phyloP scores from a whole-genome alignment of 1,140 invertebrate genomes.

The Colletes gigas region DNA sequence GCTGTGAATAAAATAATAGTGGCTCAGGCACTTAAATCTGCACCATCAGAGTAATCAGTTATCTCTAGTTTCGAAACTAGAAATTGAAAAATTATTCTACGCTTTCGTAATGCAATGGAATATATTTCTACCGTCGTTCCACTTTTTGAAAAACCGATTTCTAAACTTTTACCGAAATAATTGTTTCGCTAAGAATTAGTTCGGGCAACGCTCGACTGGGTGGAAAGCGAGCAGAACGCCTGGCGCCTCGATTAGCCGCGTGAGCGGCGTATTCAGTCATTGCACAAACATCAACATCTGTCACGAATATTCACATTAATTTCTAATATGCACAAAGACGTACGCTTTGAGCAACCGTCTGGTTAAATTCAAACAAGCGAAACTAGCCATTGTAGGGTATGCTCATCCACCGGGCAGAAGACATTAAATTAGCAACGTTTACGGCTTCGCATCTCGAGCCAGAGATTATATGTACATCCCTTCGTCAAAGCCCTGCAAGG shows the following conservation, averaged over 20 bases:
- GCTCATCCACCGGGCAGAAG: background rate
- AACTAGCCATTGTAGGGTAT: background rate
- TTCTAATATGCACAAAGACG: background rate
- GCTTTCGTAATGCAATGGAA: too few relatives aligned
- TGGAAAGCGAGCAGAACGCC: too few relatives aligned
- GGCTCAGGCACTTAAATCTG: background rate
- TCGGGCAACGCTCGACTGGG: too few relatives aligned
- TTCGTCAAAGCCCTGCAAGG: background rate
- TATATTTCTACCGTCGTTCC: too few relatives aligned
- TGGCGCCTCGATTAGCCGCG: background rate
- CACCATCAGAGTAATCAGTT: too few relatives aligned
- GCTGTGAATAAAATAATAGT: background rate
- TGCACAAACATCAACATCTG: background rate
- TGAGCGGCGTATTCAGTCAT: background rate
- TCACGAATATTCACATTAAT: background rate
- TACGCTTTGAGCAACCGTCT: background rate
- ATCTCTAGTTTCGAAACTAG: too few relatives aligned
- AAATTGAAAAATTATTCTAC: too few relatives aligned
- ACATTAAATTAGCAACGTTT: slow-evolving; percentile 26
- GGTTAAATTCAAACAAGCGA: background rate
- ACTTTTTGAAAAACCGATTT: too few relatives aligned
- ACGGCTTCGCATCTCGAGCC: background rate
- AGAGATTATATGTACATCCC: background rate
- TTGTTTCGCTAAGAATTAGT: too few relatives aligned
- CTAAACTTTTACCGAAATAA: too few relatives aligned